Conservation (phyloP, 2,888 invertebrate genomes). For the Anthrax anthrax region DNA sequence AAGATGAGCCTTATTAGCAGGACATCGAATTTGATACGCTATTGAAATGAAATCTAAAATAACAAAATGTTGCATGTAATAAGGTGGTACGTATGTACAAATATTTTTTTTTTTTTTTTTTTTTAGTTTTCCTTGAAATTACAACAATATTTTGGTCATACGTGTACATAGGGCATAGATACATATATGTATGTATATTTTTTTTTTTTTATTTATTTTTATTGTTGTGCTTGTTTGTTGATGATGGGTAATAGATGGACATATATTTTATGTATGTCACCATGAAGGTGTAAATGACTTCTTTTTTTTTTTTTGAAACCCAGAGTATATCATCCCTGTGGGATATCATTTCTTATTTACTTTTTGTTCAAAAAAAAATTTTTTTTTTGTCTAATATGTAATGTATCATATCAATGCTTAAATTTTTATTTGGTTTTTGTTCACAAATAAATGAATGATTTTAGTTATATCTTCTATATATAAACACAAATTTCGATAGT, state of each 20-base stretch:
- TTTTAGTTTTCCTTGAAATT: not conserved
- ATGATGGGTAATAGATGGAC: too few species aligned
- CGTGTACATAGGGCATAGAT: too few species aligned
- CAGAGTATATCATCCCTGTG: not conserved
- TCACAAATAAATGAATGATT: not conserved
- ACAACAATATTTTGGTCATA: not conserved
- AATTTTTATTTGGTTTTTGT: too few species aligned
- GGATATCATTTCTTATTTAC: not conserved
- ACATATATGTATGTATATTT: too few species aligned
- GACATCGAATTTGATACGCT: constrained; percentile 2
- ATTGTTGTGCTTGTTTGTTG: too few species aligned
- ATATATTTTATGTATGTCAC: not conserved
- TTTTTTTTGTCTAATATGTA: too few species aligned
- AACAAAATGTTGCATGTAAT: not conserved
- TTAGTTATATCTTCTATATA: not conserved
- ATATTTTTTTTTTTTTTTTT: too few species aligned
- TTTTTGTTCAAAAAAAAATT: too few species aligned
- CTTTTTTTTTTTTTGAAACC: not conserved
- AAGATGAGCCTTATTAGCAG: constrained; percentile 3
- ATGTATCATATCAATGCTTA: too few species aligned
- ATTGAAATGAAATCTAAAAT: not conserved
- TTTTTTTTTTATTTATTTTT: too few species aligned
- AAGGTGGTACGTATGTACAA: too few species aligned
- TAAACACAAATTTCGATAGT: too few species aligned
- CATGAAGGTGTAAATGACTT: not conserved